Evolutionary conservation across 2,797 vertebrate genomes (phyloP), one percentile per base, ranked within the genome.

Genomic region (Poeciliopsis gracilis): DNA sequence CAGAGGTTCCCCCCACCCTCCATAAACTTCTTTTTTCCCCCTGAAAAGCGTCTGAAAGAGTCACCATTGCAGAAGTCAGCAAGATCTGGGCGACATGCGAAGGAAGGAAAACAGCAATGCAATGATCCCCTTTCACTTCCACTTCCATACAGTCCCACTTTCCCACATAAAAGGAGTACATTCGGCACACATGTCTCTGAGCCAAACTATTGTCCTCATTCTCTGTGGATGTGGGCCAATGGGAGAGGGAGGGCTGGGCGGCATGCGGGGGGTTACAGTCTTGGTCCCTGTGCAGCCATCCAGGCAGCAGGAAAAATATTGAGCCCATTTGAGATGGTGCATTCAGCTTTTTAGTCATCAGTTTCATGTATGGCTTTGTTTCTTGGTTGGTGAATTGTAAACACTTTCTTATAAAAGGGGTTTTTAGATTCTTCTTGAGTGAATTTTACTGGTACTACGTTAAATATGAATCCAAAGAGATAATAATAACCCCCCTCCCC

Each of bases 141-240:
- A 51, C 80, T 85, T 78, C 82, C 66, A 82, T 88, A 84, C 81
- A 87, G 87, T 88, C 84, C 91, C 76, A 87, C 84, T 87, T 89
- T 87, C 88, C 84, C 89, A 90, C 90, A 94, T 90, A 85, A 91
- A 93, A 91, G 89, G 81, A 88, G 84, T 76, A 91, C 92, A 94
- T 93, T 90, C 91, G 90, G 89, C 91, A 82, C 90, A 92, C 91
- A 93, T 90, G 91, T 92, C 90, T 90, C 86, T 79, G 83, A 92
- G 92, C 93, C 90, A 93, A 93, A 88, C 86, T 85, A 92, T 92
- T 94, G 92, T 94, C 93, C 94, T 93, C 89, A 82, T 94, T 94
- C 90, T 91, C 81, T 61, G 88, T 93, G 93, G 88, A 94, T 93
- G 89, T 94, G 91, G 92, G 94, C 92, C 94, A 93, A 78, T 75